Base-by-base conservation (phyloP, 2,113 vertebrate genomes). In the Indicator indicator region DNA sequence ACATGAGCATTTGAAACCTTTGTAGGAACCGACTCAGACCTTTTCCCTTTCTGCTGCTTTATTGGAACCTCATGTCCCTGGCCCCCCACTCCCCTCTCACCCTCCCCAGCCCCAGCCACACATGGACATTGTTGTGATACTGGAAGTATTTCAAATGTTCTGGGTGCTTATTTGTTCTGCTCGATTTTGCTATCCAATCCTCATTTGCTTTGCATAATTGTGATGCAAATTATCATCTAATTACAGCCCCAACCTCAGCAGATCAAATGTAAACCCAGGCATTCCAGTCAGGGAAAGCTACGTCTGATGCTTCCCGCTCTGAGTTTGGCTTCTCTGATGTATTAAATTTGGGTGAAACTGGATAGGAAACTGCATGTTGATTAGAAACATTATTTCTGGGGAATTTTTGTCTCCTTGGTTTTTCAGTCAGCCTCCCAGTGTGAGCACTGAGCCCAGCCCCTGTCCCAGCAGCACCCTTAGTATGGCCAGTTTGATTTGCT, bases 211-310 rank as follows among this genome's bases (percentile, higher is more conserved):
- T 97, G 95, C 83, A 95, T 94, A 93, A 95, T 97, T 97, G 95
- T 91, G 92, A 96, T 97, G 95, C 96, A 97, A 98, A 97, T 97
- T 97, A 96, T 94, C 96, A 94, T 97, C 96, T 98, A 98, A 97
- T 98, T 98, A 87, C 79, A 83, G 94, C 65, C 46, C 76, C 90
- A 96, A 95, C 89, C 90, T 94, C 90, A 90, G 89, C 76, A 96
- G 89, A 96, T 96, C 96, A 92, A 96, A 96, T 83, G 54, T 80
- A 91, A 91, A 95, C 27, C 28, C 5, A 92, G 88, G 92, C 71
- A 12, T 59, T 95, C 69, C 65, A 68, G 93, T 93, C 36, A 58
- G 96, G 93, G 56, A 40, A 50, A 85, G 86, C 52, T 54, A 46
- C 84, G 67, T 76, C 67, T 4, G 33, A 74, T 32, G 50, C 68